Conservation (phyloP, 2,888 invertebrate genomes). For the Margaritifera margaritifera region DNA sequence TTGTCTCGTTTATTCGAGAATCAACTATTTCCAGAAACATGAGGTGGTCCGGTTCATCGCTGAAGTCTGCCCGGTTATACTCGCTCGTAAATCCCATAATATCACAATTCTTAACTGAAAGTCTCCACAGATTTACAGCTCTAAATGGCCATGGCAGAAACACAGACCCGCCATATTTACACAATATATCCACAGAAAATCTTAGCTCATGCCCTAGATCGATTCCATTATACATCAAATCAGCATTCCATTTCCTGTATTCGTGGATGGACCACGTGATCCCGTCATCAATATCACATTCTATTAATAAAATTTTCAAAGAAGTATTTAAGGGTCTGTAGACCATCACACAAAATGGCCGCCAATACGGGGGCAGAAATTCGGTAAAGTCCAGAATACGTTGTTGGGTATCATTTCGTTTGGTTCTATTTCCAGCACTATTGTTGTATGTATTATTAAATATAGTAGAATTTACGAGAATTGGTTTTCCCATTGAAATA, state of each 20-base stretch:
- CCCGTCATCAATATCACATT: conserved; percentile 18
- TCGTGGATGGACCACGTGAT: conserved; percentile 26
- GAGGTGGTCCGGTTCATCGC: conserved; percentile 18
- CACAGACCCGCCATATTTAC: conserved; percentile 10
- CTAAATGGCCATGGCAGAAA: conserved; percentile 34
- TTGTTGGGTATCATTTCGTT: no score
- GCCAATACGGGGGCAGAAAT: no score
- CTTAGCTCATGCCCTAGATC: conserved; percentile 2
- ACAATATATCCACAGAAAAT: conserved; percentile 26
- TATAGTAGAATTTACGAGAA: no score
- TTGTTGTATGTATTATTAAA: no score
- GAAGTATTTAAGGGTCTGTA: no score
- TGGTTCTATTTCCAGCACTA: no score
- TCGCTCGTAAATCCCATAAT: conserved; percentile 22
- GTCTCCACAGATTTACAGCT: conserved; percentile 29
- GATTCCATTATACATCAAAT: neutral
- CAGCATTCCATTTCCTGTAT: conserved; percentile 27
- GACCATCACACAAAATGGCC: no score
- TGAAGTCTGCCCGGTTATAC: conserved; percentile 14
- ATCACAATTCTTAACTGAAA: conserved; percentile 27
- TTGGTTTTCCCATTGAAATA: no score
- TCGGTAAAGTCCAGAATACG: no score
- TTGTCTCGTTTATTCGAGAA: conserved; percentile 6
- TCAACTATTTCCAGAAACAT: conserved; percentile 12
- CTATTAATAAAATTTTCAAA: no score